Conservation (phyloP, 2,888 invertebrate genomes). For the Lasioglossum marginatum region DNA sequence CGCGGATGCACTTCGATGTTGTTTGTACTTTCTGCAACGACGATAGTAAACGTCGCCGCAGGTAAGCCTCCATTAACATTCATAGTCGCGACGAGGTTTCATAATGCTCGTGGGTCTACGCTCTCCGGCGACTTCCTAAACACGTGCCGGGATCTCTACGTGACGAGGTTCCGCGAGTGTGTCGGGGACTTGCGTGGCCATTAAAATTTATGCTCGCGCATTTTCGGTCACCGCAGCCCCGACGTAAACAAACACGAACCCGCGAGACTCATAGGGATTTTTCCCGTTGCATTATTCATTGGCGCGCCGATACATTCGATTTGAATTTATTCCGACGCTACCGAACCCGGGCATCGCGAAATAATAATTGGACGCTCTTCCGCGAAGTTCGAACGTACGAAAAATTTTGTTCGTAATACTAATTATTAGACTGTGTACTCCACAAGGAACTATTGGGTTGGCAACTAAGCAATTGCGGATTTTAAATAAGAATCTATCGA, state of each 20-base stretch:
- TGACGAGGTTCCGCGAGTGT: slow-evolving; percentile 49
- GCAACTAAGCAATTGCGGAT: too few relatives aligned
- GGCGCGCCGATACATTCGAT: background rate
- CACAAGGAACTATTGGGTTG: too few relatives aligned
- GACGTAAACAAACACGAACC: slow-evolving; percentile 36
- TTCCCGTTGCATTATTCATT: background rate
- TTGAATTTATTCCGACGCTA: background rate
- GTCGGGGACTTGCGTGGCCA: slow-evolving; percentile 14
- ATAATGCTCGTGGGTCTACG: slow-evolving; percentile 61
- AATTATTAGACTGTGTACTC: background rate
- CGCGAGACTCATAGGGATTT: background rate
- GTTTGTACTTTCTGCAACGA: slow-evolving; percentile 59
- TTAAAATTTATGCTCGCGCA: slow-evolving; percentile 54
- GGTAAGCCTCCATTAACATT: slow-evolving; percentile 68
- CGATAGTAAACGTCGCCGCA: slow-evolving; percentile 45
- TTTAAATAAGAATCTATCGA: too few relatives aligned
- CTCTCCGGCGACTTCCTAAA: slow-evolving; percentile 64
- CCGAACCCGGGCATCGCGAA: background rate
- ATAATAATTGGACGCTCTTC: background rate
- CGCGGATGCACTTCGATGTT: slow-evolving; percentile 33
- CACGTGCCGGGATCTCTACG: slow-evolving; percentile 62
- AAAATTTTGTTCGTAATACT: background rate
- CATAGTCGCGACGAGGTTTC: slow-evolving; percentile 68
- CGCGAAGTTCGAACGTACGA: background rate
- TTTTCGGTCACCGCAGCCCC: slow-evolving; percentile 40